phyloP scores from a whole-genome alignment of 2,113 vertebrate species.

The Lepus timidus region DNA sequence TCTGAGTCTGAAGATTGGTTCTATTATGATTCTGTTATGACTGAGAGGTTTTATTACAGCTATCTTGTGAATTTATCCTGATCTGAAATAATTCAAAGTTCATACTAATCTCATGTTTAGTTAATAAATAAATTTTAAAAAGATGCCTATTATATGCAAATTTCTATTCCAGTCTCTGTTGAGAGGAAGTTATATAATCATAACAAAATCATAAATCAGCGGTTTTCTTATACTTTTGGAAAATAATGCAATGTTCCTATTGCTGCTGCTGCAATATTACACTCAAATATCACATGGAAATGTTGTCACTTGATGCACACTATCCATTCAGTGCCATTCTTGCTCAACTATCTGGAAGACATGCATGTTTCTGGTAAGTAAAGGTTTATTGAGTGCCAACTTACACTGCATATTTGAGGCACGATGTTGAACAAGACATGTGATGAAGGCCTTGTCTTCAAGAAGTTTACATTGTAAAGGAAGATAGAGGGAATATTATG shows the following conservation, averaged over 20 bases:
- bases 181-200: neutral
- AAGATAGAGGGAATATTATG: neutral
- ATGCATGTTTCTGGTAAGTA: neutral
- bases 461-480: neutral
- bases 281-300: neutral
- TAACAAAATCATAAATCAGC: neutral
- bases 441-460: neutral
- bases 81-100: constrained; percentile 35
- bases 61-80: neutral
- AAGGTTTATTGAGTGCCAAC: neutral
- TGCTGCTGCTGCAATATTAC: neutral
- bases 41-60: constrained; percentile 43
- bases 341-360: neutral
- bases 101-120: constrained; percentile 14
- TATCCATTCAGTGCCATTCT: neutral
- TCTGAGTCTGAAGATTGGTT: constrained; percentile 17
- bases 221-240: neutral
- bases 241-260: neutral
- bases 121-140: constrained; percentile 48
- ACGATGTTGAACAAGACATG: neutral
- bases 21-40: constrained; percentile 28
- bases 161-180: neutral
- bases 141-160: neutral
- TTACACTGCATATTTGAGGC: neutral
- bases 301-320: neutral